Evolutionary conservation across 2,113 vertebrate genomes (phyloP).

Genomic region (Pelecanoides urinatrix): DNA sequence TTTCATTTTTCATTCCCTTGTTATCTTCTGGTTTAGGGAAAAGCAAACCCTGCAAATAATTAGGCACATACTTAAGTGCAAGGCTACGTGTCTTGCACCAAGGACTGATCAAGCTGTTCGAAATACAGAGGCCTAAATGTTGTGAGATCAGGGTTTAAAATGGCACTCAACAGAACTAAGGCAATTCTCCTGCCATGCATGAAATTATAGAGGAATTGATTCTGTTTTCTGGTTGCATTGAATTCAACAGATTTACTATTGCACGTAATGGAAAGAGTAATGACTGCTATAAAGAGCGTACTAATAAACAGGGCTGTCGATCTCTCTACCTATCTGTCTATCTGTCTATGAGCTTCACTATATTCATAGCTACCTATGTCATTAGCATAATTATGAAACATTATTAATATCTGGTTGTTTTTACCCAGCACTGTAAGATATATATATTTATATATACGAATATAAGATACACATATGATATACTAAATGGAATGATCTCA

Average conservation of each 20-base stretch:
- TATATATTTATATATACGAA: neutral
- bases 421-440: neutral
- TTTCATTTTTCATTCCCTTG: neutral
- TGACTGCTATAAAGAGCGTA: neutral
- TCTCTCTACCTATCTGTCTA: neutral
- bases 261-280: neutral
- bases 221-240: neutral
- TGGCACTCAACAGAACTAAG: neutral
- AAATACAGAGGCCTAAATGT: neutral
- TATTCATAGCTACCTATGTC: neutral
- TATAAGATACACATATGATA: neutral
- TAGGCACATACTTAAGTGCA: neutral
- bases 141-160: neutral
- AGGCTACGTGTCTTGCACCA: neutral
- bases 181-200: neutral
- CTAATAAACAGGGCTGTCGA: neutral
- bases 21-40: neutral
- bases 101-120: neutral
- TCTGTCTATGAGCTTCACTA: neutral
- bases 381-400: neutral
- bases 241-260: neutral
- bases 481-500: neutral
- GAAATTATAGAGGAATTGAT: neutral
- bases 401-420: neutral
- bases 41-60: neutral